Evolutionary conservation across 2,888 invertebrate genomes (phyloP).

Genomic region (Melanargia galathea): DNA sequence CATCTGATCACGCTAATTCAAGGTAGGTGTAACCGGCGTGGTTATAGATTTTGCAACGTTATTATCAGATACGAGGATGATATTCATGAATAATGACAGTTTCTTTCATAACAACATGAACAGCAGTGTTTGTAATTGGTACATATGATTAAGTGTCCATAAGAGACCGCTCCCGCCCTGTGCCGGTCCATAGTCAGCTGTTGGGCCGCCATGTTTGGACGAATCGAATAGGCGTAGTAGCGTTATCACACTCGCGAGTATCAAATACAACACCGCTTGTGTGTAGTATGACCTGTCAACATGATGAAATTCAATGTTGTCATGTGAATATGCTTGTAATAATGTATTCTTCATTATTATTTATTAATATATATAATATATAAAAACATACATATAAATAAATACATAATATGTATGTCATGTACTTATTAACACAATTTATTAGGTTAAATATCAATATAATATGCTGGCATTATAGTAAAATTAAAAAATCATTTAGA

Average conservation of each 20-base stretch:
- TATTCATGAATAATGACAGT: constrained; percentile 13
- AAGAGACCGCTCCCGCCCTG: constrained; percentile 72
- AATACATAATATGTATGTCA: neutral
- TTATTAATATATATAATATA: neutral
- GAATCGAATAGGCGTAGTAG: constrained; percentile 80
- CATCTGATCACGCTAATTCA: constrained; percentile 79
- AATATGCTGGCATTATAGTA: no score
- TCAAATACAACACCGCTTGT: constrained; percentile 19
- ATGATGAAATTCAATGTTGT: constrained; percentile 11
- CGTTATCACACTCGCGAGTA: constrained; percentile 32
- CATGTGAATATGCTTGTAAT: neutral
- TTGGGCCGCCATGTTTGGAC: constrained; percentile 82
- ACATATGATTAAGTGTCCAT: constrained; percentile 54
- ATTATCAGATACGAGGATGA: constrained; percentile 17
- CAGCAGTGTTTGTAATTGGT: constrained; percentile 38
- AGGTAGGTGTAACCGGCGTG: constrained; percentile 80
- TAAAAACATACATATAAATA: neutral
- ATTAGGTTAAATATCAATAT: no score
- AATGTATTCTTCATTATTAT: neutral
- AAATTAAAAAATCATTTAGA: no score
- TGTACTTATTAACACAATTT: neutral
- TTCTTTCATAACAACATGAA: constrained; percentile 31
- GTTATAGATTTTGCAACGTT: constrained; percentile 47
- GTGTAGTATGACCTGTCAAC: constrained; percentile 13
- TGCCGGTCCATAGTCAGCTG: constrained; percentile 81